Percentiles rank a stretch among this genome's conserved stretches.
Conservation (phyloP, 2,113 vertebrate species). For the Anser brachyrhynchus region DNA sequence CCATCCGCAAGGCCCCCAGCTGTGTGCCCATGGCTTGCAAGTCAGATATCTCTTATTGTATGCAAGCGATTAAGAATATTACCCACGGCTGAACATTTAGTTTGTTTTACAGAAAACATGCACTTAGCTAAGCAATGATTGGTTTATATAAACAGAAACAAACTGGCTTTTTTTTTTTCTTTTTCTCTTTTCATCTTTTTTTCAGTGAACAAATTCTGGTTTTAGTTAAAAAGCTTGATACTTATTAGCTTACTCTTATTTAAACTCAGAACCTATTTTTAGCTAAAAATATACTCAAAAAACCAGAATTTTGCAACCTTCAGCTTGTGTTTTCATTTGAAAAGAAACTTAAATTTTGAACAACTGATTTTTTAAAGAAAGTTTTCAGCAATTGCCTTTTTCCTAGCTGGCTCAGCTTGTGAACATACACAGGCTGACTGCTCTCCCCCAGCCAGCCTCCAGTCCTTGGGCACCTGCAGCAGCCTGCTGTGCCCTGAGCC, state of each 20-base stretch:
- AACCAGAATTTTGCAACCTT: background rate
- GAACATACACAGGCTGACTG: accelerated
- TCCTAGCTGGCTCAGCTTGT: accelerated
- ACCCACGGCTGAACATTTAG: accelerated
- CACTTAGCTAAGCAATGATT: background rate
- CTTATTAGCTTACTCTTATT: background rate
- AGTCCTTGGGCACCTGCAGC: accelerated
- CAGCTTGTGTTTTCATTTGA: background rate
- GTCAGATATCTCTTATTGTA: background rate
- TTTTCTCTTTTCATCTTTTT: background rate
- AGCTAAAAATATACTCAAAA: background rate
- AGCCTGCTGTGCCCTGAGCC: accelerated
- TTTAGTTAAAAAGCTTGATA: background rate
- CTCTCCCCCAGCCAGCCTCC: background rate
- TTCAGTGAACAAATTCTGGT: background rate
- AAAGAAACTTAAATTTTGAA: background rate
- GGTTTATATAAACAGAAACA: background rate
- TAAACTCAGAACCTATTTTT: background rate
- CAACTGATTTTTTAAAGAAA: background rate
- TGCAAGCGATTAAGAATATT: background rate
- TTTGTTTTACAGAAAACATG: background rate
- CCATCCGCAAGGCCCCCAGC: accelerated
- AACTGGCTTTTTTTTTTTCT: background rate
- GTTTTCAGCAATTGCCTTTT: background rate
- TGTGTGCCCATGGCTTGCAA: accelerated